A percentile compares a stretch with the other conserved stretches of the same genome.
Evolutionary conservation across 2,888 invertebrate genomes (phyloP).

Genomic region (Hesperia comma): DNA sequence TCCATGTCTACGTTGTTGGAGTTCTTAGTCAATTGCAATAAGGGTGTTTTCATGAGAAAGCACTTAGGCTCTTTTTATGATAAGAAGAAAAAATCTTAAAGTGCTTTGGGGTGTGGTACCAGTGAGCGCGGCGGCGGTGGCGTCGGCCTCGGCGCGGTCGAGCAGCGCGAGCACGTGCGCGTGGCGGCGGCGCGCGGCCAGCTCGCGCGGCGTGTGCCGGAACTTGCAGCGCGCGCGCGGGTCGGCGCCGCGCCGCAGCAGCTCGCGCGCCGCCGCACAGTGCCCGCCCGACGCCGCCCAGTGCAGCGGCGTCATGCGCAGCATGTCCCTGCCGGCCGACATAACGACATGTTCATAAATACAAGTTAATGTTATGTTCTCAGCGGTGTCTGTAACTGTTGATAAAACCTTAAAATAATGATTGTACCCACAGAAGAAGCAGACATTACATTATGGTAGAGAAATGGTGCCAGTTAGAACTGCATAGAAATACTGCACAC

Average conservation of each 20-base stretch:
- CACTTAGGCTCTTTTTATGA: no score
- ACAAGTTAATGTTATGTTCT: no score
- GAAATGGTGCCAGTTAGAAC: no score
- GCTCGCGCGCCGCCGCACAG: conserved; percentile 81
- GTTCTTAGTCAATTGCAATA: no score
- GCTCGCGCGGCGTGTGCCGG: conserved; percentile 59
- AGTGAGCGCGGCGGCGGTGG: conserved; percentile 11
- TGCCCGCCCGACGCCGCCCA: conserved; percentile 96
- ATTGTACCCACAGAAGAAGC: no score
- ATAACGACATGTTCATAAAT: neutral
- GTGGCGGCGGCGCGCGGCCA: conserved; percentile 49
- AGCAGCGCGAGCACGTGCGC: conserved; percentile 49
- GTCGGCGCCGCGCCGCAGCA: conserved; percentile 90
- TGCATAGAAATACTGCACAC: no score
- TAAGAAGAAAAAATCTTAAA: no score
- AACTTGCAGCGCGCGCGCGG: conserved; percentile 77
- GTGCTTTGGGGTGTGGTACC: neutral
- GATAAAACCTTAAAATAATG: no score
- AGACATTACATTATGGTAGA: no score
- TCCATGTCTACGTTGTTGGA: no score
- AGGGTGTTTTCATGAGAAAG: no score
- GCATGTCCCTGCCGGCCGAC: conserved; percentile 61
- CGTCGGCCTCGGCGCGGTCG: conserved; percentile 45
- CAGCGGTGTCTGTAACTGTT: no score
- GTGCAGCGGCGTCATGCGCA: conserved; percentile 92